These are phyloP conservation scores for Hexactinellida sp. DNA, from an alignment of 37 sponge, comb jelly and placozoan genomes.

Conservation along the genomic window DNA sequence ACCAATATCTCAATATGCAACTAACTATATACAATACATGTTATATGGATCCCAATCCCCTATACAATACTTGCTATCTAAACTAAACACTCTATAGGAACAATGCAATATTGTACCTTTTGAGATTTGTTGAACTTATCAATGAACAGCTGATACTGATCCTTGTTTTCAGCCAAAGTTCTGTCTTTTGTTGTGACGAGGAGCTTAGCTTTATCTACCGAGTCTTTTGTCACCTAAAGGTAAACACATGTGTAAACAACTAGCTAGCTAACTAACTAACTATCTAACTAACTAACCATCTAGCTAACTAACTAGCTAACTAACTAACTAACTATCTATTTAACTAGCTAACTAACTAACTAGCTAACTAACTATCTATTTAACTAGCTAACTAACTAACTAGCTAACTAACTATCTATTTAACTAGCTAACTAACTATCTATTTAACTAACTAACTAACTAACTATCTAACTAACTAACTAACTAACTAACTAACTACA, in stretches of 20 bases:
- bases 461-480: not conserved
- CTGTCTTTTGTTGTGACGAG: not conserved
- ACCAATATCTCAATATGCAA: too few species aligned
- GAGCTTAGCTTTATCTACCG: not conserved
- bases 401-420: not conserved
- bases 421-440: not conserved
- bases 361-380: not conserved
- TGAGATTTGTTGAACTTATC: conserved; percentile 11
- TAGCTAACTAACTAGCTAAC: not conserved
- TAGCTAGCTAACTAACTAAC: not conserved
- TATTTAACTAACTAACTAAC: not conserved
- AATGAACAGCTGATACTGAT: conserved; percentile 4
- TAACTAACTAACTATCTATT: not conserved
- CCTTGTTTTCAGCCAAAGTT: not conserved
- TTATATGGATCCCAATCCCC: too few species aligned
- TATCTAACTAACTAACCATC: not conserved
- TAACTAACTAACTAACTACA: not conserved
- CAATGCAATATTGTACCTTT: too few species aligned
- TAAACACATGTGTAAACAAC: not conserved
- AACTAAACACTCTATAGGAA: too few species aligned
- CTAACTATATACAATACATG: too few species aligned
- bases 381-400: not conserved
- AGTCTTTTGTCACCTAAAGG: not conserved
- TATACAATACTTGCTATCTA: too few species aligned
- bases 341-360: not conserved